Conservation (phyloP, 2,888 invertebrate species). For the Gisinianus flammeolus region DNA sequence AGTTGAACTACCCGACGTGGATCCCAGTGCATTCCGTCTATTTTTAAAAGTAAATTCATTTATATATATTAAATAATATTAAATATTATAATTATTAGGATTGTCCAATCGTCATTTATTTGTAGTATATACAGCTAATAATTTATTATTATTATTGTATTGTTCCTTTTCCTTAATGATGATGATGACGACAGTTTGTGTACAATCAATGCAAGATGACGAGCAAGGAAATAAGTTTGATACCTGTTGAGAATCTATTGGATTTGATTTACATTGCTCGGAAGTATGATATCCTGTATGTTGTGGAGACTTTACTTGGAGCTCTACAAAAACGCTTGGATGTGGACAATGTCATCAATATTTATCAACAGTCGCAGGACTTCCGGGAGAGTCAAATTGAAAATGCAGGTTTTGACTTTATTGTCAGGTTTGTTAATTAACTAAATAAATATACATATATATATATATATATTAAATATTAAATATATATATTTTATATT, state of each 20-base stretch:
- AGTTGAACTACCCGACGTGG: conserved; percentile 24
- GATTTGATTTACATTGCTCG: conserved; percentile 31
- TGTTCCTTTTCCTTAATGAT: not conserved
- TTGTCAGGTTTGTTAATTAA: conserved; percentile 16
- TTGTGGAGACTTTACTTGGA: not conserved
- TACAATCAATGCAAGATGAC: conserved; percentile 26
- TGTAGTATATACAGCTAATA: not conserved
- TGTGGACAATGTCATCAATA: conserved; percentile 15
- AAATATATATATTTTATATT: not conserved
- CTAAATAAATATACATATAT: not conserved
- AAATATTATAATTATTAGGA: not conserved
- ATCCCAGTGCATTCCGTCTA: conserved; percentile 11
- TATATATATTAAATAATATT: not conserved
- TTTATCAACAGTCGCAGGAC: conserved; percentile 29
- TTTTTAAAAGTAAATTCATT: conserved; percentile 4
- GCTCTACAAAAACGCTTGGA: conserved; percentile 5
- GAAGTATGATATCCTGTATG: conserved; percentile 12
- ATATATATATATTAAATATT: no score
- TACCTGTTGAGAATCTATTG: conserved; percentile 19
- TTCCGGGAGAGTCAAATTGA: conserved; percentile 20
- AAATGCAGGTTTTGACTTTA: conserved; percentile 27
- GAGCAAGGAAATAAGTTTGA: not conserved
- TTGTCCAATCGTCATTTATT: not conserved
- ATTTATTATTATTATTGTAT: not conserved
- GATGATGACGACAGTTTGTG: not conserved